These are phyloP conservation scores for Crematogaster levior DNA, from an alignment of 2,888 invertebrate species.

Conservation along the genomic window DNA sequence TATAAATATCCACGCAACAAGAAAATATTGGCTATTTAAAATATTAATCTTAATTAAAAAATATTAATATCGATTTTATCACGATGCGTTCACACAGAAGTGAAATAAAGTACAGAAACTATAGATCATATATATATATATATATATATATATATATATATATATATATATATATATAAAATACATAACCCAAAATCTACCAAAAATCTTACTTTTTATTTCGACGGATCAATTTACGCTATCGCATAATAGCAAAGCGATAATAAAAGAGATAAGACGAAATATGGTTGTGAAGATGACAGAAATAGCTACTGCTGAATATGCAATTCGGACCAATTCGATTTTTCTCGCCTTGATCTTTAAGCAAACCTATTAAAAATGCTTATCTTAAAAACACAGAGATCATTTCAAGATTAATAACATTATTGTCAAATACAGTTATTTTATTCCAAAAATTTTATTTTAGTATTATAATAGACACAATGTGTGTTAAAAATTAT, in stretches of 20 bases:
- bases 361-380: neutral
- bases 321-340: neutral
- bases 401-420: neutral
- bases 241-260: neutral
- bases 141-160: too few species aligned
- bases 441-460: neutral
- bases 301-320: neutral
- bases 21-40: slow-evolving; percentile 11
- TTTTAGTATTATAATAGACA: neutral
- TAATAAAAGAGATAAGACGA: slow-evolving; percentile 3
- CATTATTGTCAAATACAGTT: neutral
- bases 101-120: slow-evolving; percentile 8
- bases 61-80: slow-evolving; percentile 10
- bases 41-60: slow-evolving; percentile 12
- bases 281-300: neutral
- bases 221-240: slow-evolving; percentile 8
- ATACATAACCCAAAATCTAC: too few species aligned
- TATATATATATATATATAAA: too few species aligned
- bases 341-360: neutral
- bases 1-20: neutral
- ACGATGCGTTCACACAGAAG: neutral
- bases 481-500: too few species aligned
- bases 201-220: slow-evolving; percentile 18
- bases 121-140: too few species aligned
- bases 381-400: neutral